Percentiles rank a stretch among this genome's conserved stretches.
These are phyloP conservation scores for Myotis daubentonii DNA, from an alignment of 2,797 vertebrate species.

Conservation along the genomic window DNA sequence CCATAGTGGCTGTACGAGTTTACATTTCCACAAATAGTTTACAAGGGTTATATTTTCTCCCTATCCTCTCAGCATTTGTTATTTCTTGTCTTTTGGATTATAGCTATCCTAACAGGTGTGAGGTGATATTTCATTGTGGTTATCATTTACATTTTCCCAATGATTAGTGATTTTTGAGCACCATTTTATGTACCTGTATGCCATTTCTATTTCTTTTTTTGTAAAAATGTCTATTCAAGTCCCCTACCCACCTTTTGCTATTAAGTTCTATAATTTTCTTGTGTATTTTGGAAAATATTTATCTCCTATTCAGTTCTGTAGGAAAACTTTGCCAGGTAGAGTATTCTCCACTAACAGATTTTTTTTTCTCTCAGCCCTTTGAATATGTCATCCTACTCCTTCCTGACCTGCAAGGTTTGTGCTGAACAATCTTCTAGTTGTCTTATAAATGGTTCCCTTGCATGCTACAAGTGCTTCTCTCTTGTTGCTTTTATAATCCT, in stretches of 20 bases:
- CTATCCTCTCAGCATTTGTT: neutral
- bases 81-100: neutral
- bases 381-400: neutral
- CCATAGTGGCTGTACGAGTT: neutral
- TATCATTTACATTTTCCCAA: neutral
- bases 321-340: neutral
- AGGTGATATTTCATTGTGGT: neutral
- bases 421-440: neutral
- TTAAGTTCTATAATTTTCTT: neutral
- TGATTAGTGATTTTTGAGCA: neutral
- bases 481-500: neutral
- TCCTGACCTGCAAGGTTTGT: neutral
- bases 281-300: neutral
- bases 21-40: neutral
- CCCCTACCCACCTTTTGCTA: neutral
- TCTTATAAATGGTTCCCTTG: neutral
- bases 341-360: neutral
- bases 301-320: neutral
- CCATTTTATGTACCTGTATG: neutral
- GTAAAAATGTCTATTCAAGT: neutral
- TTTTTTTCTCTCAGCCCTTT: neutral
- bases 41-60: neutral
- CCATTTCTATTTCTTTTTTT: neutral
- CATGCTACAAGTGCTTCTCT: neutral
- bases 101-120: neutral